Percentiles rank a stretch among this genome's conserved stretches.
Evolutionary conservation across 92 coral and sea anemone genomes (phyloP).

Genomic region (Micromussa lordhowensis): DNA sequence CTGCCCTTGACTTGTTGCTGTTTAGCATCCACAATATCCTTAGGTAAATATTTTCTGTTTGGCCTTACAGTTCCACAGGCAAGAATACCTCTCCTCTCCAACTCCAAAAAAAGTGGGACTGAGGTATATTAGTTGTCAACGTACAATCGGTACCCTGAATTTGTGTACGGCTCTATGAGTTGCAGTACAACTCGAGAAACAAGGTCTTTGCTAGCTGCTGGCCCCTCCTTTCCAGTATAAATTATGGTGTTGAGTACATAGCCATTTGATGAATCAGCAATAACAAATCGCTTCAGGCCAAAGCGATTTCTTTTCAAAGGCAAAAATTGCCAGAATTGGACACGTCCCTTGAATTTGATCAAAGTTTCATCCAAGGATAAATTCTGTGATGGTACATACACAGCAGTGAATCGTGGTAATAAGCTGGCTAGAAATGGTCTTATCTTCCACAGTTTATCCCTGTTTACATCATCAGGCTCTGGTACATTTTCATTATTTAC

Average conservation of each 20-base stretch:
- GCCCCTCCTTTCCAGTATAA: constrained; percentile 40
- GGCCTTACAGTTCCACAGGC: constrained; percentile 63
- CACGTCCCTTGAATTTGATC: constrained; percentile 61
- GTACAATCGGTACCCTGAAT: constrained; percentile 50
- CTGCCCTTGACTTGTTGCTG: constrained; percentile 28
- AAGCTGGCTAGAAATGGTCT: too few species aligned
- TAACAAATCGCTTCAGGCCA: constrained; percentile 61
- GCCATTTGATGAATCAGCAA: constrained; percentile 52
- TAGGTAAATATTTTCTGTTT: constrained; percentile 42
- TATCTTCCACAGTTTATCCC: too few species aligned
- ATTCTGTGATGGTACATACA: constrained; percentile 61
- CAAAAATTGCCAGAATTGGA: constrained; percentile 61
- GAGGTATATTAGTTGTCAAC: constrained; percentile 68
- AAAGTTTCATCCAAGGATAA: constrained; percentile 64
- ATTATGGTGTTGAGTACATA: constrained; percentile 23
- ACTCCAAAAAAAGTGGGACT: constrained; percentile 50
- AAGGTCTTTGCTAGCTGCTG: constrained; percentile 46
- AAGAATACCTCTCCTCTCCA: constrained; percentile 47
- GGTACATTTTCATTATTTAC: too few species aligned
- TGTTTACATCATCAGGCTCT: too few species aligned
- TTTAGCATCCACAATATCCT: constrained; percentile 16
- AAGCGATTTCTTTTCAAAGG: constrained; percentile 56
- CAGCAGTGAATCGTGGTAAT: too few species aligned
- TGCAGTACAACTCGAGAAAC: constrained; percentile 24
- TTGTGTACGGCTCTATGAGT: constrained; percentile 38